Conservation (phyloP, 2,888 invertebrate genomes). For the Gonocerus acuteangulatus region DNA sequence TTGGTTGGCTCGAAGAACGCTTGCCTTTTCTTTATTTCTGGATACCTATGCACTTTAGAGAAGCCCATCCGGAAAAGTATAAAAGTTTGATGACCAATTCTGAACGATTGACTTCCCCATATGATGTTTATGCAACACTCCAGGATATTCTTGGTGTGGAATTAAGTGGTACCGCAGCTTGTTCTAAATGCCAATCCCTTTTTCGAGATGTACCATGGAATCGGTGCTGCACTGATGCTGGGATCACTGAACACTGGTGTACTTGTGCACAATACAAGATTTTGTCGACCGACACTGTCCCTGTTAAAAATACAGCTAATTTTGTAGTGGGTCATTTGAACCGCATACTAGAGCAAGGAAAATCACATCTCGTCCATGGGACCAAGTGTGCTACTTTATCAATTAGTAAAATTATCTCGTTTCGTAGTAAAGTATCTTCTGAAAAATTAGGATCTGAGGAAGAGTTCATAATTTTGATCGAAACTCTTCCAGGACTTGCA, state of each 20-base stretch:
- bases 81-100: conserved; percentile 54
- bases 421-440: conserved; percentile 46
- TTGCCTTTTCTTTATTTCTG: conserved; percentile 65
- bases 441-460: conserved; percentile 40
- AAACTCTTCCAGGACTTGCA: conserved; percentile 59
- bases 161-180: conserved; percentile 41
- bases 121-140: conserved; percentile 65
- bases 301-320: conserved; percentile 31
- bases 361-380: conserved; percentile 23
- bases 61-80: conserved; percentile 49
- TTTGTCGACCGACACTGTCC: conserved; percentile 38
- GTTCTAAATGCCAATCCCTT: conserved; percentile 58
- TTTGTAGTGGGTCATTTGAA: conserved; percentile 34
- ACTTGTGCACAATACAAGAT: conserved; percentile 54
- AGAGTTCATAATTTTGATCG: conserved; percentile 60
- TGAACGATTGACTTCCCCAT: conserved; percentile 62
- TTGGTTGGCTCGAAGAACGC: conserved; percentile 71
- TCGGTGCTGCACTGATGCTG: conserved; percentile 61
- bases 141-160: conserved; percentile 50
- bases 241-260: conserved; percentile 67
- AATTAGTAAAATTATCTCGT: conserved; percentile 49
- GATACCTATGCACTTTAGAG: conserved; percentile 56
- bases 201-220: conserved; percentile 52
- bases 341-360: conserved; percentile 21
- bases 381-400: conserved; percentile 49